Evolutionary conservation across 2,113 vertebrate genomes (phyloP).

Genomic region (Elephantulus edwardii): DNA sequence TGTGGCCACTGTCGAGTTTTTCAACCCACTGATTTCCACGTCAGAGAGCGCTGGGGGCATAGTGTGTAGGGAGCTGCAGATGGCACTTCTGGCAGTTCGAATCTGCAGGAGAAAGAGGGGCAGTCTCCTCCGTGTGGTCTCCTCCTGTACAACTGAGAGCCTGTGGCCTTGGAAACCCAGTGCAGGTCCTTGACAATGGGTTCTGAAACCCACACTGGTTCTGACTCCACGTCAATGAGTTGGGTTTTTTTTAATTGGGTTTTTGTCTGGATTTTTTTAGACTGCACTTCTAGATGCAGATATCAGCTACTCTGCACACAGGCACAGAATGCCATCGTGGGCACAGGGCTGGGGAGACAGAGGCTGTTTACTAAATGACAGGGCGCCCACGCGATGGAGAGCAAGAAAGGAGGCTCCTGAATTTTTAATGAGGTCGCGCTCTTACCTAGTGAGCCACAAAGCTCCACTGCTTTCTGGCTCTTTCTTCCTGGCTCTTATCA

Average conservation of each 20-base stretch:
- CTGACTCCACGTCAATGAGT: too few relatives aligned
- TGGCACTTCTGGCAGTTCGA: too few relatives aligned
- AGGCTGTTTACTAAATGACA: conserved; percentile 51
- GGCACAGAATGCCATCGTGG: not conserved
- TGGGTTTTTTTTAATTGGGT: too few relatives aligned
- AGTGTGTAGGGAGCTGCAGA: too few relatives aligned
- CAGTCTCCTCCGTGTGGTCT: too few relatives aligned
- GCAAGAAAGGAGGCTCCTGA: not conserved
- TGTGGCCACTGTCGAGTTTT: not conserved
- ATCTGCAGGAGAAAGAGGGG: too few relatives aligned
- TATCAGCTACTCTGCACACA: not conserved
- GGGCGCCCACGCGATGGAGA: not conserved
- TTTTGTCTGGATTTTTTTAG: too few relatives aligned
- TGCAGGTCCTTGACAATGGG: too few relatives aligned
- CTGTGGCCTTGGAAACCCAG: too few relatives aligned
- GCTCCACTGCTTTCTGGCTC: not conserved
- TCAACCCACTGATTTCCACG: rapidly evolving
- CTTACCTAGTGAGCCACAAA: not conserved
- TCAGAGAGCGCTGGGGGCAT: too few relatives aligned
- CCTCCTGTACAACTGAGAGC: too few relatives aligned
- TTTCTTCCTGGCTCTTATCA: not conserved
- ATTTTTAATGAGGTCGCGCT: conserved; percentile 47
- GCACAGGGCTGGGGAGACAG: rapidly evolving
- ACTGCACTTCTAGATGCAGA: rapidly evolving
- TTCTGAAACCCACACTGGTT: too few relatives aligned